A percentile compares a stretch with the other conserved stretches of the same genome.
phyloP scores from a whole-genome alignment of 2,113 vertebrate species.

The Sterrhoptilus dennistouni region DNA sequence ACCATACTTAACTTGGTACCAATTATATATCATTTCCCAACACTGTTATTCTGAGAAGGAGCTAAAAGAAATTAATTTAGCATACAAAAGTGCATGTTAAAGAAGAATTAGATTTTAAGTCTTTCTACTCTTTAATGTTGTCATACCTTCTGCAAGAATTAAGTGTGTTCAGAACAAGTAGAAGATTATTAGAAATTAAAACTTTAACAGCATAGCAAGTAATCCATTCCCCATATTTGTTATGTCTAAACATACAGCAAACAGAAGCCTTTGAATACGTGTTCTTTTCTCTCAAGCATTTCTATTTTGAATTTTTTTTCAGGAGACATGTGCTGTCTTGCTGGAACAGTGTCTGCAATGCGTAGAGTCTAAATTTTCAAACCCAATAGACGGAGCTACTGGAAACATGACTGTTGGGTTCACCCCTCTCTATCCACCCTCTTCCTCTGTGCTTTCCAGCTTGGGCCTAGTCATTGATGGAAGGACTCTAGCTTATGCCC shows the following conservation, averaged over 20 bases:
- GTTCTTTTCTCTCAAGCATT: conserved; percentile 22
- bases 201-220: not conserved
- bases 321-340: conserved; percentile 90
- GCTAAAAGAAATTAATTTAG: conserved; percentile 13
- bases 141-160: not conserved
- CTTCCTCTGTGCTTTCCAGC: conserved; percentile 69
- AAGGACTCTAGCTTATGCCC: conserved; percentile 89
- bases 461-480: conserved; percentile 93
- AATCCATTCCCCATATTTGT: not conserved
- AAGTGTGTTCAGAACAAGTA: not conserved
- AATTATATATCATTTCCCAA: conserved; percentile 15
- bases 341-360: conserved; percentile 90
- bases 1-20: not conserved
- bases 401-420: conserved; percentile 68
- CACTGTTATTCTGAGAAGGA: conserved; percentile 4
- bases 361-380: conserved; percentile 83
- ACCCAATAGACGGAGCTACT: conserved; percentile 54
- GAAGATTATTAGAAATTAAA: not conserved
- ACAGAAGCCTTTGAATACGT: not conserved
- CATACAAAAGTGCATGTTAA: not conserved
- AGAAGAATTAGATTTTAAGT: conserved; percentile 1
- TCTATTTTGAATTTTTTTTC: conserved; percentile 44
- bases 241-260: not conserved
- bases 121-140: not conserved
- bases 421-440: conserved; percentile 59